A percentile compares a stretch with the other conserved stretches of the same genome.
These are phyloP conservation scores for Philhelius pedissequus DNA, from an alignment of 2,888 invertebrate genomes.

Conservation along the genomic window DNA sequence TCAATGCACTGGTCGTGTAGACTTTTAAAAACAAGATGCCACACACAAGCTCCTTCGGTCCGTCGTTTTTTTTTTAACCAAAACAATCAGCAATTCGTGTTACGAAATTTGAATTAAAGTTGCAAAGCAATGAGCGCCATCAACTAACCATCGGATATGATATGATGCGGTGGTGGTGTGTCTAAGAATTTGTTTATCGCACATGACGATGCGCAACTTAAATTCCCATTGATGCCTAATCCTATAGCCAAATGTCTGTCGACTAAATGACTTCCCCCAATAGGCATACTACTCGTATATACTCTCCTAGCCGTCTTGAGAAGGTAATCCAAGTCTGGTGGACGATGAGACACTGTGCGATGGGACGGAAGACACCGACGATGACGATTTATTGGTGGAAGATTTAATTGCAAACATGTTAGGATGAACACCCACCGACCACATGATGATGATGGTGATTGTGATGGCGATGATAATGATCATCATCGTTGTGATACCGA, in stretches of 20 bases:
- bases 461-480: not conserved
- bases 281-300: not conserved
- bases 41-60: constrained; percentile 19
- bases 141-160: constrained; percentile 5
- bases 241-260: constrained; percentile 31
- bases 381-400: constrained; percentile 61
- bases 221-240: constrained; percentile 42
- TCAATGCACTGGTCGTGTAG: not conserved
- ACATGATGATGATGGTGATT: constrained; percentile 18
- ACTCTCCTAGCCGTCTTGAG: not conserved
- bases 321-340: not conserved
- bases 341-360: not conserved
- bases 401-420: constrained; percentile 67
- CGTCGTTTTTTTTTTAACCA: not conserved
- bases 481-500: constrained; percentile 32
- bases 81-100: not conserved
- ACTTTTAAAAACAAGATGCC: constrained; percentile 23
- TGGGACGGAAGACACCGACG: constrained; percentile 6
- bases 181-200: constrained; percentile 62
- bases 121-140: constrained; percentile 42
- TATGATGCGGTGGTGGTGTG: constrained; percentile 16
- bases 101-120: constrained; percentile 8
- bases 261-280: constrained; percentile 45
- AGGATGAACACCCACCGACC: constrained; percentile 52
- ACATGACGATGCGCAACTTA: constrained; percentile 58